Evolutionary conservation across 2,888 invertebrate genomes (phyloP).

Genomic region (Eledona agricola): DNA sequence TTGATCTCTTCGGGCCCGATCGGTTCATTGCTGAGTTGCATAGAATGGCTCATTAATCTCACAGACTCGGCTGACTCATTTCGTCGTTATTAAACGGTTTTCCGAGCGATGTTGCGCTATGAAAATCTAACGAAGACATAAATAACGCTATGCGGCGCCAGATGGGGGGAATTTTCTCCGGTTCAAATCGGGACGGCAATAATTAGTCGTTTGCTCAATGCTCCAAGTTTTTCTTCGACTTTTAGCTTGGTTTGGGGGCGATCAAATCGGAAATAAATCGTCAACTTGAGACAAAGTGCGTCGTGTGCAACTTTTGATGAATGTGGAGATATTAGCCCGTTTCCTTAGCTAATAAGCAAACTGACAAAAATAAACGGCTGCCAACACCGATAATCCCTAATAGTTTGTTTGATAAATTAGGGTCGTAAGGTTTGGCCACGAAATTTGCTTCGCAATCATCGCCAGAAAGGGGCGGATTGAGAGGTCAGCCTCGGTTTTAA

Average conservation of each 20-base stretch:
- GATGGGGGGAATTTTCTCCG: constrained; percentile 16
- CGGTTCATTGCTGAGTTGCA: constrained; percentile 34
- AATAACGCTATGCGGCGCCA: constrained; percentile 21
- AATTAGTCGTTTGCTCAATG: constrained; percentile 26
- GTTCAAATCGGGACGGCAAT: constrained; percentile 17
- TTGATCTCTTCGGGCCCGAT: constrained; percentile 31
- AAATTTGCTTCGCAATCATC: background rate
- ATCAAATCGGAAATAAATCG: too few relatives aligned
- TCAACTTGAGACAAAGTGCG: too few relatives aligned
- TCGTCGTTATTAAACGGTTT: constrained; percentile 29
- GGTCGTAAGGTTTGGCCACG: background rate
- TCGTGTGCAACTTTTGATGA: too few relatives aligned
- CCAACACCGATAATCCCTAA: background rate
- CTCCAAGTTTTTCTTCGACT: too few relatives aligned
- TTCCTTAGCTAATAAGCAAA: too few relatives aligned
- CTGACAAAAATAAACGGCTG: too few relatives aligned
- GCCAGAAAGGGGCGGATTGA: background rate
- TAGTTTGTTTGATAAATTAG: constrained; percentile 2
- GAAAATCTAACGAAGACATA: constrained; percentile 31
- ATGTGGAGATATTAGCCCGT: too few relatives aligned
- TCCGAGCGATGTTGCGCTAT: constrained; percentile 15
- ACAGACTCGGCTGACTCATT: constrained; percentile 16
- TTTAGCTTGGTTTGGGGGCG: too few relatives aligned
- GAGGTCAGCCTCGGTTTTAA: background rate
- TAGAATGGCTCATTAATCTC: constrained; percentile 38